These are phyloP conservation scores for Acrobasis repandana DNA, from an alignment of 2,888 invertebrate species.

Conservation along the genomic window DNA sequence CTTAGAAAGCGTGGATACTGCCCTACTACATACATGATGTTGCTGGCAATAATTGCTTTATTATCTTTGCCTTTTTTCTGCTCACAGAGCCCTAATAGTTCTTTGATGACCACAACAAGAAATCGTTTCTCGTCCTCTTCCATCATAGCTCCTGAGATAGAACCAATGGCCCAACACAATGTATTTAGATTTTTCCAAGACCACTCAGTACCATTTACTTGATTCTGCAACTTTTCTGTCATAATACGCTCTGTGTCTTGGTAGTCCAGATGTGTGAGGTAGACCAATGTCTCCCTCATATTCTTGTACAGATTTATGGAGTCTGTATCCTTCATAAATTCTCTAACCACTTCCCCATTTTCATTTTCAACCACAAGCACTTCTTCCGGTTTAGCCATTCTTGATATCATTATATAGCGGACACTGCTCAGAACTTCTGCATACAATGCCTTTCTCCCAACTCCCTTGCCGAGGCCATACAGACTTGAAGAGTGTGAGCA, in stretches of 20 bases:
- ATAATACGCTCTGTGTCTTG: slow-evolving; percentile 98
- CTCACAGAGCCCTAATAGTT: slow-evolving; percentile 97
- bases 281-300: slow-evolving; percentile 99
- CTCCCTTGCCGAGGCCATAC: slow-evolving; percentile 67
- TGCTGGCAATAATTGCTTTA: slow-evolving; percentile 99
- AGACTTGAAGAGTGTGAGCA: slow-evolving; percentile 80
- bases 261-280: slow-evolving; percentile 99
- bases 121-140: slow-evolving; percentile 99
- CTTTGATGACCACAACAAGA: slow-evolving; percentile 99
- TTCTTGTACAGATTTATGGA: slow-evolving; percentile 99
- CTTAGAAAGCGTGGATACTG: slow-evolving; percentile 99
- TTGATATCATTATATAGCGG: slow-evolving; percentile 98
- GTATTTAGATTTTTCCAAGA: slow-evolving; percentile 99
- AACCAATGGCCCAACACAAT: slow-evolving; percentile 99
- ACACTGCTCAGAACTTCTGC: slow-evolving; percentile 93
- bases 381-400: slow-evolving; percentile 99
- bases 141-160: slow-evolving; percentile 99
- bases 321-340: slow-evolving; percentile 99
- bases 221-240: slow-evolving; percentile 99
- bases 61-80: slow-evolving; percentile 99
- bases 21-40: slow-evolving; percentile 99
- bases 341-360: slow-evolving; percentile 99
- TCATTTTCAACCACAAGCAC: slow-evolving; percentile 99
- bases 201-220: slow-evolving; percentile 99
- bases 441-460: slow-evolving; percentile 88